Conservation (phyloP, 2,113 vertebrate species). For the Anhinga rufa region DNA sequence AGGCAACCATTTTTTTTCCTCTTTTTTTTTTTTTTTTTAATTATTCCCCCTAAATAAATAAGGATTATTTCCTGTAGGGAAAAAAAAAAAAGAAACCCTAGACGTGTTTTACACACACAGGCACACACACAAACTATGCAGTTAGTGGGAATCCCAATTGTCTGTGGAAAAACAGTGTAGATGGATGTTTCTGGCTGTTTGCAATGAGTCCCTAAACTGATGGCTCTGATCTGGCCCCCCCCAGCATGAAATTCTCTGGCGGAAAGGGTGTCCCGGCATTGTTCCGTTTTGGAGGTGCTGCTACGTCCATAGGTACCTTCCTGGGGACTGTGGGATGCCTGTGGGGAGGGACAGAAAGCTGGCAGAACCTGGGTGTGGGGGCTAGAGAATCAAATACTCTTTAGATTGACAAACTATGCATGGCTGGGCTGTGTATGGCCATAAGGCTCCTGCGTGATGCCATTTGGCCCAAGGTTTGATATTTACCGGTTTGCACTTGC, state of each 20-base stretch:
- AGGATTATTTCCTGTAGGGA: neutral
- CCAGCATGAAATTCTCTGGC: neutral
- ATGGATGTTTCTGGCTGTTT: neutral
- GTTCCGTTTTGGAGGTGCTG: neutral
- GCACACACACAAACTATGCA: neutral
- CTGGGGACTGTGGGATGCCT: neutral
- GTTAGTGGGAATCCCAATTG: neutral
- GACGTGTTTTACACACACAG: neutral
- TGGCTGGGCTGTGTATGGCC: rapidly evolving
- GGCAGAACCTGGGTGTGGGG: neutral
- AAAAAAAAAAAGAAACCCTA: neutral
- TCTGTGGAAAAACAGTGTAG: neutral
- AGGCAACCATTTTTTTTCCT: neutral
- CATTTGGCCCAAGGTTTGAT: conserved; percentile 41
- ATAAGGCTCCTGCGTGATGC: neutral
- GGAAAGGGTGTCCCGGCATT: neutral
- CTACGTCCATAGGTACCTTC: neutral
- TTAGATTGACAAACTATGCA: neutral
- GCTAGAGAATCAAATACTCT: neutral
- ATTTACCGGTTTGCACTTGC: conserved; percentile 75
- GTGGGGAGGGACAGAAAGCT: neutral
- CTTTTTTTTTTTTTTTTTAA: too few species aligned
- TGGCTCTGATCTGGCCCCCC: neutral
- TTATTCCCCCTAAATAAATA: neutral
- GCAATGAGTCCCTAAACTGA: rapidly evolving